Conservation (phyloP, 2,113 vertebrate genomes). For the Steatornis caripensis region DNA sequence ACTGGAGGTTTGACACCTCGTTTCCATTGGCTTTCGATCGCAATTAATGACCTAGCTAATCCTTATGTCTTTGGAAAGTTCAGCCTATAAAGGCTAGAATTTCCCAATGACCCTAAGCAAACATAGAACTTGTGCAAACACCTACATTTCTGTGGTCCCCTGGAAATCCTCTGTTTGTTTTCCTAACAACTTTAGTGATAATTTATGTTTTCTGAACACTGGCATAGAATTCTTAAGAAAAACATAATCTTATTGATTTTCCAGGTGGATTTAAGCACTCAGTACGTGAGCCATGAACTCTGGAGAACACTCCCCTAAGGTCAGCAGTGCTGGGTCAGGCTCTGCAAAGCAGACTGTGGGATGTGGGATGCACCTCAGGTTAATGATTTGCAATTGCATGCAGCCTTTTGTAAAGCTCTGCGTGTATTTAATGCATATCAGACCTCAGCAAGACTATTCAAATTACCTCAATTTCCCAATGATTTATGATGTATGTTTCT, state of each 20-base stretch:
- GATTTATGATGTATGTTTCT: slow-evolving; percentile 35
- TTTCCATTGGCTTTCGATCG: background rate
- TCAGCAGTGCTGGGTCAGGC: background rate
- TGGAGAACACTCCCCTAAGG: slow-evolving; percentile 29
- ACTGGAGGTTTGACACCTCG: background rate
- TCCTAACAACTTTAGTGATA: slow-evolving; percentile 26
- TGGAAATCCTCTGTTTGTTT: slow-evolving; percentile 35
- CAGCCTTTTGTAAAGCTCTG: background rate
- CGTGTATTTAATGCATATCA: background rate
- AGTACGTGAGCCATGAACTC: slow-evolving; percentile 23
- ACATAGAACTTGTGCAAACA: background rate
- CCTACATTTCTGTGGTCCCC: slow-evolving; percentile 18
- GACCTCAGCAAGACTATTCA: slow-evolving; percentile 29
- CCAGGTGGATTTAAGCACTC: slow-evolving; percentile 32
- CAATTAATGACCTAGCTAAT: background rate
- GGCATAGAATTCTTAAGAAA: slow-evolving; percentile 26
- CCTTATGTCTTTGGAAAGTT: background rate
- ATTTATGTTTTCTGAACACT: slow-evolving; percentile 39
- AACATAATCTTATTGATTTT: slow-evolving; percentile 19
- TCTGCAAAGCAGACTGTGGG: background rate
- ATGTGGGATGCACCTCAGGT: slow-evolving; percentile 24
- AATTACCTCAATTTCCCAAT: slow-evolving; percentile 20
- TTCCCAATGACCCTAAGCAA: background rate
- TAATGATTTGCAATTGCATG: slow-evolving; percentile 5
- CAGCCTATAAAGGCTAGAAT: background rate